Evolutionary conservation across 1,140 invertebrate species (phyloP), one percentile per base, ranked within the genome.

Genomic region (Ephestia elutella): DNA sequence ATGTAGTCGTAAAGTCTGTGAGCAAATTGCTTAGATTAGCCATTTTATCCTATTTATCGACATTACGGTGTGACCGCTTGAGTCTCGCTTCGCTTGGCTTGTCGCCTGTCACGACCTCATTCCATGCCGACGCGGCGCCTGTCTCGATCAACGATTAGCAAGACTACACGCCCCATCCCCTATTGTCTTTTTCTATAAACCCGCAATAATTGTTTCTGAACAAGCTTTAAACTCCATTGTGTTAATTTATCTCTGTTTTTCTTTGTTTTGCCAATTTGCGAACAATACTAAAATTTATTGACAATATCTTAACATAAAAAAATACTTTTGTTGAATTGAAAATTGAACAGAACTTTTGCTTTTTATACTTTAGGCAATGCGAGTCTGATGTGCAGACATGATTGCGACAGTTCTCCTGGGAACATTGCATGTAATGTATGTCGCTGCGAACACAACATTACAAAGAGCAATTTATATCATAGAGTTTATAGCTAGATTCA

Each of bases 21-120:
- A 69, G 60, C 68, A 59, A 63, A 65, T 65, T 64, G 61, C 44
- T 60, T 55, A 69, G 75, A 80, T 81, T 71, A 78, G 66, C 61
- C 60, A 70, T 65, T 78, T n/a, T 84, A 75, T 78, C 72, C 61
- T 60, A 70, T 65, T 78, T 84, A 75, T 78, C 73, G 75, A 77
- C 74, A 75, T 59, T 58, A 63, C 55, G 49, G 51, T 49, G 63
- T 48, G 38, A 51, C 56, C 49, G 56, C 19, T 53, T n/a, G 50
- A n/a, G 50, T 20, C 50, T 53, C 56, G 64, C 56, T 60, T 64
- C 73, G 71, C 61, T 65, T 67, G 70, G 59, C 65, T 65, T 72
- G 71, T 70, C 66, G 71, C 70, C 68, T 74, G 68, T 51, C 75
- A n/a, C n/a, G 75, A 72, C 74, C 77, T 59, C 71, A 73, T 75